phyloP scores from a whole-genome alignment of 2,888 invertebrate genomes.

The Macrophya annulata region DNA sequence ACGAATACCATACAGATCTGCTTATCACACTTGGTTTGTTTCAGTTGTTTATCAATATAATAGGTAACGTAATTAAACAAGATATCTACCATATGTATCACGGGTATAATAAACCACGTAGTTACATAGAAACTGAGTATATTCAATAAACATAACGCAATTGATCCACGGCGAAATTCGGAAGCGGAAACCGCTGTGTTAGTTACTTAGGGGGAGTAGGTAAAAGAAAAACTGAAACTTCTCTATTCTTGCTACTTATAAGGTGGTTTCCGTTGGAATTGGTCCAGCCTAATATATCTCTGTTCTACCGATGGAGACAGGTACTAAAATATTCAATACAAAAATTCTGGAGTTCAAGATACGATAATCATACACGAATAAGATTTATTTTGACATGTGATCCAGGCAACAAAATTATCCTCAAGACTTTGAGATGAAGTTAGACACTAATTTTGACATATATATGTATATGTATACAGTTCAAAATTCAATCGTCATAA shows the following conservation, averaged over 20 bases:
- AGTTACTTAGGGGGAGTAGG: too few species aligned
- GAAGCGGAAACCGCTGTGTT: neutral
- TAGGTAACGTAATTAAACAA: neutral
- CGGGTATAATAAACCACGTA: neutral
- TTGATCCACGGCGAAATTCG: neutral
- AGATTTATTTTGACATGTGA: neutral
- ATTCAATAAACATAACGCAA: conserved; percentile 7
- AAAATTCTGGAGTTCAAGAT: neutral
- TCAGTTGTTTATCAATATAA: neutral
- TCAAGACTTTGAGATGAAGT: neutral
- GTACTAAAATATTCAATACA: neutral
- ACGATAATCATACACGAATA: neutral
- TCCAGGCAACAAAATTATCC: neutral
- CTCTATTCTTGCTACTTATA: neutral
- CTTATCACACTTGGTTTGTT: neutral
- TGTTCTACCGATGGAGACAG: neutral
- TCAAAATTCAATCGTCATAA: neutral
- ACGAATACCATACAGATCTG: neutral
- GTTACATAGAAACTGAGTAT: neutral
- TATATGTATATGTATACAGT: neutral
- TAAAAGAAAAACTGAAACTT: neutral
- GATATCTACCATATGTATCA: neutral
- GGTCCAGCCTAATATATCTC: neutral
- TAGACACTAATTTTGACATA: neutral
- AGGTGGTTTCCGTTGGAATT: neutral